phyloP scores from a whole-genome alignment of 1,140 invertebrate genomes.

The Steinernema feltiae region DNA sequence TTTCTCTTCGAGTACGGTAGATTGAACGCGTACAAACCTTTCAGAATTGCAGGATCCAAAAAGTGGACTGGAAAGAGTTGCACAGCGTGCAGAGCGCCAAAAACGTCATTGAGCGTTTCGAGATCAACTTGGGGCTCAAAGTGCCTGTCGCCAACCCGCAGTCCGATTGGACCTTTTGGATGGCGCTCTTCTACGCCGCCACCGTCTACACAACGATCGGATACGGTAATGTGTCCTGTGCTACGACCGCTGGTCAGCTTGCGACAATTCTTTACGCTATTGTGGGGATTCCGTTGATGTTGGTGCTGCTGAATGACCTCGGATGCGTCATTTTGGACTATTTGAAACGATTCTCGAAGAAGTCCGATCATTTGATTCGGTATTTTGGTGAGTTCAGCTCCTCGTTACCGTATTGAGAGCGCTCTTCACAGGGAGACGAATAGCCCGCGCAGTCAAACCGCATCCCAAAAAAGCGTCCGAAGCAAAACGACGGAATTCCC shows the following conservation, averaged over 20 bases:
- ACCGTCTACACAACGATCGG: constrained; percentile 49
- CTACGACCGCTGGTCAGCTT: constrained; percentile 77
- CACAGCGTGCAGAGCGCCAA: neutral
- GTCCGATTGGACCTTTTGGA: constrained; percentile 42
- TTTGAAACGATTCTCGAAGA: neutral
- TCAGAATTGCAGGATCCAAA: neutral
- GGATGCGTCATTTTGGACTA: constrained; percentile 42
- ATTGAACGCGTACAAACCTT: neutral
- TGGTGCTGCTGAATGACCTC: constrained; percentile 60
- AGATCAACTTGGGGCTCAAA: neutral
- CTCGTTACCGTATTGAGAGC: neutral
- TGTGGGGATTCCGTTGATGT: constrained; percentile 84
- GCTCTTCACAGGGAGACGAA: neutral
- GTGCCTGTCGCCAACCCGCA: neutral
- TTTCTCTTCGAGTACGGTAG: neutral
- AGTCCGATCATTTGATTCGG: neutral
- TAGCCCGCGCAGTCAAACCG: too few relatives aligned
- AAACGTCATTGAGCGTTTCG: neutral
- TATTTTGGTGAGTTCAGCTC: neutral
- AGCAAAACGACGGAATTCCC: neutral
- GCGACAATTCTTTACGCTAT: constrained; percentile 88
- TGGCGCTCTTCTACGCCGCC: constrained; percentile 38
- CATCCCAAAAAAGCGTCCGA: neutral
- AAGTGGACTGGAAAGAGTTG: neutral
- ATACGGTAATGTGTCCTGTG: constrained; percentile 85